A percentile compares a stretch with the other conserved stretches of the same genome.
phyloP scores from a whole-genome alignment of 2,113 vertebrate genomes.

The Paraplagusia blochii region DNA sequence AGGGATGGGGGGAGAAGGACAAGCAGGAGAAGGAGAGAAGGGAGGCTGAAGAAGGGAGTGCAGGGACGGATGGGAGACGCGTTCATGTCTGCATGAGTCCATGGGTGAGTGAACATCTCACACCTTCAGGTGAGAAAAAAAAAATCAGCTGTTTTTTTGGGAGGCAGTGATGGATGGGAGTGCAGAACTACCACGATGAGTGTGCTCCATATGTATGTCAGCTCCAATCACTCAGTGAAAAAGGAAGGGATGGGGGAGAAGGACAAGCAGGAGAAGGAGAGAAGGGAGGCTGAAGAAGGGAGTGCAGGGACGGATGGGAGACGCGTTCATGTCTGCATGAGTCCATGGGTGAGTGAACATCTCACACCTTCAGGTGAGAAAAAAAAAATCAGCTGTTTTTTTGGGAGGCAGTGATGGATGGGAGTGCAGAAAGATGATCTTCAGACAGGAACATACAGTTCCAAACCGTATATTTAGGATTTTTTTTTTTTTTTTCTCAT shows the following conservation, averaged over 20 bases:
- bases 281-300: conserved; percentile 1
- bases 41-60: background rate
- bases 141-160: conserved; percentile 28
- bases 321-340: conserved; percentile 27
- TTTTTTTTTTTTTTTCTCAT: no score
- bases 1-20: background rate
- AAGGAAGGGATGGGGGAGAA: background rate
- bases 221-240: conserved; percentile 52
- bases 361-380: conserved; percentile 38
- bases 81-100: conserved; percentile 32
- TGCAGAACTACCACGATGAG: conserved; percentile 46
- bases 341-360: conserved; percentile 42
- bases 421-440: conserved; percentile 26
- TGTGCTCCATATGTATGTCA: conserved; percentile 70
- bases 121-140: conserved; percentile 36
- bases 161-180: conserved; percentile 21
- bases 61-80: background rate
- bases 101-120: conserved; percentile 41
- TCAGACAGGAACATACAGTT: conserved; percentile 26
- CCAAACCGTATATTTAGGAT: no score
- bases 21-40: background rate
- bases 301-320: no score
- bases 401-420: conserved; percentile 14
- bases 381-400: conserved; percentile 33
- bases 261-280: background rate